Evolutionary conservation across 2,888 invertebrate genomes (phyloP), one percentile per base, ranked within the genome.

Genomic region (Platycnemis pennipes): DNA sequence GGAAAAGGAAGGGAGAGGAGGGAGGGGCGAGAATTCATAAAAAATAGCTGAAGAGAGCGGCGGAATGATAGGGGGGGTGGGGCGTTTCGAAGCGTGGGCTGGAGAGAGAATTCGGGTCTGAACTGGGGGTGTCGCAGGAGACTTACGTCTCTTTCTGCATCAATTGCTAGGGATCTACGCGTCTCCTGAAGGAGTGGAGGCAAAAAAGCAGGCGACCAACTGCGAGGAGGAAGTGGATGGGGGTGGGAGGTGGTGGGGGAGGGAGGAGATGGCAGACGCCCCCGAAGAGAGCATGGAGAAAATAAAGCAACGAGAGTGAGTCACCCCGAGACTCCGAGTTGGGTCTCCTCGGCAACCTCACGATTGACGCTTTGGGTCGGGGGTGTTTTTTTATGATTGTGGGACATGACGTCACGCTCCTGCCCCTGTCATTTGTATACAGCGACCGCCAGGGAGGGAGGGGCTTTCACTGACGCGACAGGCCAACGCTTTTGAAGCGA

Each of bases 331-430:
- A n/a, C n/a, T 26, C 4, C 4, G 77, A 77, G 77, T 77, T 13
- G 26, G 49, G 77, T 77, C 77, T 77, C 77, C 77, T 13, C 37
- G 77, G 37, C 77, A 77, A 77, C 77, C 77, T 31, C 77, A 77
- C 37, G 77, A 77, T 77, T 8, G 77, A 77, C 7, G 77, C 13
- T n/a, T 37, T 77, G 31, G 77, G 77, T 16, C 63, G 63, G n/a
- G n/a, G 77, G 69, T 8, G 22, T 0, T 26, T 77, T 37, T 77
- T 77, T 77, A 77, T 37, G 77, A 37, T 31, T n/a, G 22, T n/a
- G n/a, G 22, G n/a, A 63, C n/a, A 77, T 37, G 77, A 77, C 77
- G 37, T 37, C 31, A 77, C 8, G 0, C 31, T 37, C 31, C 77
- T 37, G 31, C 31, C 77, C 37, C 77, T 77, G 37, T 63, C 37